Evolutionary conservation across 2,888 invertebrate genomes (phyloP).

Genomic region (Diarsia brunnea): DNA sequence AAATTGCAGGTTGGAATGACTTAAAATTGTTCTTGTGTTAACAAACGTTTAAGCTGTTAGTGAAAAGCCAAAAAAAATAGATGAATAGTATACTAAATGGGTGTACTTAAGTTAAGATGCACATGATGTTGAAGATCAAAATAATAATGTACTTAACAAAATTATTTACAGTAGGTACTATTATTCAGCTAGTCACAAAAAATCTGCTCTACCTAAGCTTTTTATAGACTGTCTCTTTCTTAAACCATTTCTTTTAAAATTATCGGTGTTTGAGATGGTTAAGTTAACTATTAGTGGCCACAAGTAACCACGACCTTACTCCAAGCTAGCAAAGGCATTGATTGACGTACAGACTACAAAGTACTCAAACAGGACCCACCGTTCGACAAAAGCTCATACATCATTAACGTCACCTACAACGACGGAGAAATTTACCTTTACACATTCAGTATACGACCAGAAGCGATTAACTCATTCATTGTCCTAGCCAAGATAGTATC

Average conservation of each 20-base stretch:
- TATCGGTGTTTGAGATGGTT: background rate
- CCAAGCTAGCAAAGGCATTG: conserved; percentile 22
- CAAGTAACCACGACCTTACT: background rate
- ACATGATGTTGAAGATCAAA: background rate
- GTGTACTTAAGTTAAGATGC: background rate
- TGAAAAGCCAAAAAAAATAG: background rate
- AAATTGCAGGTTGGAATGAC: background rate
- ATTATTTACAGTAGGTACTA: too few species aligned
- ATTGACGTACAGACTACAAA: conserved; percentile 50
- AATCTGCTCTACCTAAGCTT: rapidly evolving
- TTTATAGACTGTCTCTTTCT: rapidly evolving
- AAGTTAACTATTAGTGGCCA: conserved; percentile 1
- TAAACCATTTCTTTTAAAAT: too few species aligned
- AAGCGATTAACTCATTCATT: conserved; percentile 71
- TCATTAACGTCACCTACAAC: conserved; percentile 67
- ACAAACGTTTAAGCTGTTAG: background rate
- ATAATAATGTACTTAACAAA: background rate
- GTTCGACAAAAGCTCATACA: conserved; percentile 67
- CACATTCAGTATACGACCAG: conserved; percentile 76
- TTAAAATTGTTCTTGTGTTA: background rate
- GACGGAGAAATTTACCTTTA: conserved; percentile 76
- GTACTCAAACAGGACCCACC: conserved; percentile 55
- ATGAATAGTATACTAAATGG: background rate
- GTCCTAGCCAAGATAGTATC: conserved; percentile 71
- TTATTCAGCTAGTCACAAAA: too few species aligned